phyloP scores from a whole-genome alignment of 2,888 invertebrate genomes.

The Drosophila anomelani region DNA sequence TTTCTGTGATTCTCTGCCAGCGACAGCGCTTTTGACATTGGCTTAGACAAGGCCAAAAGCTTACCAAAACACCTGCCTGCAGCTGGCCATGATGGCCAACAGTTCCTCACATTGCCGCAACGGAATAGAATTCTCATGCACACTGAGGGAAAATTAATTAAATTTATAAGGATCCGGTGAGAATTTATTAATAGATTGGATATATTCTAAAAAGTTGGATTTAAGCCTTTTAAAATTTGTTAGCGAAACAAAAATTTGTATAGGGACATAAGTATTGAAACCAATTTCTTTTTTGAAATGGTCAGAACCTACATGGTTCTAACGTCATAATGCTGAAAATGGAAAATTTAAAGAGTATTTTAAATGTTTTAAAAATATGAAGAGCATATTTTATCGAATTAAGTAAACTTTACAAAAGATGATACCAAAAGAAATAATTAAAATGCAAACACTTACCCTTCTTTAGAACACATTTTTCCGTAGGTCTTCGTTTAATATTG shows the following conservation, averaged over 20 bases:
- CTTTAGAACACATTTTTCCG: too few relatives aligned
- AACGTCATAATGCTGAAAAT: background rate
- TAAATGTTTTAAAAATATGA: too few relatives aligned
- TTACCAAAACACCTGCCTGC: constrained; percentile 59
- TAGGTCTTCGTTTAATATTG: too few relatives aligned
- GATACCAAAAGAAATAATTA: too few relatives aligned
- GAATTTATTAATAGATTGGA: background rate
- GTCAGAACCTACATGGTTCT: background rate
- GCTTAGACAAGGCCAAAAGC: constrained; percentile 62
- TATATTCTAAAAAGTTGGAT: background rate
- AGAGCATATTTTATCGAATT: too few relatives aligned
- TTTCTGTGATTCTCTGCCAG: constrained; percentile 26
- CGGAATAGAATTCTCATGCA: constrained; percentile 25
- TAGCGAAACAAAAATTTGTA: background rate
- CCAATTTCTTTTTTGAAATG: background rate
- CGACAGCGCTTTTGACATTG: constrained; percentile 69
- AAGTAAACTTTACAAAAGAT: too few relatives aligned
- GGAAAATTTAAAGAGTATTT: too few relatives aligned
- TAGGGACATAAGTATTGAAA: background rate
- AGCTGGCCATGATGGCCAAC: constrained; percentile 49
- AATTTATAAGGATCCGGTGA: background rate
- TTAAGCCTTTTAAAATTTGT: background rate
- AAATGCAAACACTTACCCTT: too few relatives aligned
- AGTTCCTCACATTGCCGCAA: constrained; percentile 24
- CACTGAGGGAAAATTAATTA: background rate